Evolutionary conservation across 2,797 vertebrate species (phyloP).

Genomic region (Labroides dimidiatus): DNA sequence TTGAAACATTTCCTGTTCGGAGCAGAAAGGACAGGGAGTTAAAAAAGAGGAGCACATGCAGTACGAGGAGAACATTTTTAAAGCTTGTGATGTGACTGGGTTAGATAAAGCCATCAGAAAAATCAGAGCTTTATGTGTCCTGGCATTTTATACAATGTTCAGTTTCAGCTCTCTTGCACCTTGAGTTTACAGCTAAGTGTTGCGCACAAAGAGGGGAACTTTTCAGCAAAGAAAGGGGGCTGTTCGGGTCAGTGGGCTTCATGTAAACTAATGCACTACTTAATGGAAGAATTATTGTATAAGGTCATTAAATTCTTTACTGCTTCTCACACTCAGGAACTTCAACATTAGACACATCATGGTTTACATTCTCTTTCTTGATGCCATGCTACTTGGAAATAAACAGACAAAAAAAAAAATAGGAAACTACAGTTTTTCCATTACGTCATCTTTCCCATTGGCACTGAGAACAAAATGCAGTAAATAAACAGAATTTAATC

Average conservation of each 20-base stretch:
- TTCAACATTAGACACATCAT: constrained; percentile 2
- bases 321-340: not conserved
- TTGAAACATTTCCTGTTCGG: constrained; percentile 12
- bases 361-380: not conserved
- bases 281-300: constrained; percentile 24
- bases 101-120: not conserved
- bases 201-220: not conserved
- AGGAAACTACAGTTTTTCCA: too few relatives aligned
- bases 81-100: constrained; percentile 1
- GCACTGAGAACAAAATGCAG: too few relatives aligned
- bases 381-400: too few relatives aligned
- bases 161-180: not conserved
- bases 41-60: not conserved
- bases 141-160: not conserved
- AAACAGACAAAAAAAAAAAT: too few relatives aligned
- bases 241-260: constrained; percentile 11
- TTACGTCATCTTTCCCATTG: too few relatives aligned
- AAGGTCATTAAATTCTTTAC: constrained; percentile 15
- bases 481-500: too few relatives aligned
- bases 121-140: not conserved
- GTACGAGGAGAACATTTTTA: not conserved
- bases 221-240: not conserved
- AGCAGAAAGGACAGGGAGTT: constrained; percentile 8
- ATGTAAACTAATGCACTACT: constrained; percentile 12
- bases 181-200: not conserved